A percentile compares a stretch with the other conserved stretches of the same genome.
Conservation (phyloP, 2,113 vertebrate species). For the Anoura caudifer region DNA sequence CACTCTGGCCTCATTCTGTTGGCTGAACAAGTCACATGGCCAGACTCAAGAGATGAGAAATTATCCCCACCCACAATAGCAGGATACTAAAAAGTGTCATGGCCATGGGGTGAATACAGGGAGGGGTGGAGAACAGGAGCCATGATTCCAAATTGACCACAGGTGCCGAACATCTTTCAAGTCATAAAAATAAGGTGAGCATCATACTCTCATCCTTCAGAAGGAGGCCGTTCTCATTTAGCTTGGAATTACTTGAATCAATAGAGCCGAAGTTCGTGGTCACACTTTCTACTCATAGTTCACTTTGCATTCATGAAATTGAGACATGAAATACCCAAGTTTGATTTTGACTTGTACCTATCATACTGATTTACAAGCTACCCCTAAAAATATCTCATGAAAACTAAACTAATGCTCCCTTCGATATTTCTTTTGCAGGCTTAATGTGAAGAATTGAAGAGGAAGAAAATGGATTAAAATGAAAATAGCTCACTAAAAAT, state of each 20-base stretch:
- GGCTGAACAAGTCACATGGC: not conserved
- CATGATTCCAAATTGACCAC: slow-evolving; percentile 10
- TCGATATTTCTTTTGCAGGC: slow-evolving; percentile 76
- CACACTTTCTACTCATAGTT: not conserved
- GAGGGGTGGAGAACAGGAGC: not conserved
- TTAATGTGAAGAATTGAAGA: slow-evolving; percentile 58
- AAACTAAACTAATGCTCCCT: slow-evolving; percentile 52
- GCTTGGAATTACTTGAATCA: slow-evolving; percentile 30
- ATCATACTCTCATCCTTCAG: not conserved
- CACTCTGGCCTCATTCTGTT: not conserved
- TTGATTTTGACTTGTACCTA: not conserved
- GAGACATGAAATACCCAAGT: slow-evolving; percentile 16
- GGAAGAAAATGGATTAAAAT: slow-evolving; percentile 56
- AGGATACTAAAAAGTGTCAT: not conserved
- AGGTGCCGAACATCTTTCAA: not conserved
- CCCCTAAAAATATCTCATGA: slow-evolving; percentile 34
- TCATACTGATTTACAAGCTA: slow-evolving; percentile 5
- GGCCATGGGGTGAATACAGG: not conserved
- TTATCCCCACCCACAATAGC: not conserved
- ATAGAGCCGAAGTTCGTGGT: not conserved
- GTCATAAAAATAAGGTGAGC: not conserved
- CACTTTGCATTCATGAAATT: not conserved
- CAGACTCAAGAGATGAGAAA: not conserved
- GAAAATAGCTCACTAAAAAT: slow-evolving; percentile 69
- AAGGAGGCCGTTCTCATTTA: slow-evolving; percentile 11